A percentile compares a stretch with the other conserved stretches of the same genome.
phyloP scores from a whole-genome alignment of 2,113 vertebrate genomes.

The Sinocyclocheilus anophthalmus region DNA sequence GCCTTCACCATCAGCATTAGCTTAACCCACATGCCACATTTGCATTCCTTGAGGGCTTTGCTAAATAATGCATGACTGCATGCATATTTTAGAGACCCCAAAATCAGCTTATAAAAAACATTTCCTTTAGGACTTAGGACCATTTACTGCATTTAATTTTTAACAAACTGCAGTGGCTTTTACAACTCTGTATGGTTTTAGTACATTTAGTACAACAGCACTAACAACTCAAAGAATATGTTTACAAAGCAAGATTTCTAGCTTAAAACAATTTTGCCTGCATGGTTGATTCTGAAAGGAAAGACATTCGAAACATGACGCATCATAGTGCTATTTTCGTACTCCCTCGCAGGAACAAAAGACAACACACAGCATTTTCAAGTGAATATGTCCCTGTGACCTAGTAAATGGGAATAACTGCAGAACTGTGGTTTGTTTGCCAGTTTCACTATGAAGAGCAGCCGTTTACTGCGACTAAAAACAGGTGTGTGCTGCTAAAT shows the following conservation, averaged over 20 bases:
- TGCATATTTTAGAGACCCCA: slow-evolving; percentile 33
- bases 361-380: slow-evolving; percentile 61
- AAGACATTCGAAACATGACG: slow-evolving; percentile 54
- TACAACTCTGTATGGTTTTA: neutral
- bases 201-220: neutral
- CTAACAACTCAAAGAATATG: neutral
- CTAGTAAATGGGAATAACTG: slow-evolving; percentile 26
- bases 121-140: neutral
- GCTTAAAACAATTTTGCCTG: neutral
- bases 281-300: neutral
- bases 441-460: neutral
- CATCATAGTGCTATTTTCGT: slow-evolving; percentile 66
- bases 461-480: neutral
- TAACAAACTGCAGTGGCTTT: neutral
- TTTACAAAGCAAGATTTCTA: neutral
- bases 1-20: slow-evolving; percentile 30
- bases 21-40: slow-evolving; percentile 28
- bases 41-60: slow-evolving; percentile 34
- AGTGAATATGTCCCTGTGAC: slow-evolving; percentile 54
- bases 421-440: slow-evolving; percentile 28
- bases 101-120: slow-evolving; percentile 16
- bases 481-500: neutral
- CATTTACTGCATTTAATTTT: neutral
- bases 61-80: slow-evolving; percentile 43
- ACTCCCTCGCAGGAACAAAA: slow-evolving; percentile 56